A percentile compares a stretch with the other conserved stretches of the same genome.
Evolutionary conservation across 2,888 invertebrate species (phyloP).

Genomic region (Polyommatus iphigenia): DNA sequence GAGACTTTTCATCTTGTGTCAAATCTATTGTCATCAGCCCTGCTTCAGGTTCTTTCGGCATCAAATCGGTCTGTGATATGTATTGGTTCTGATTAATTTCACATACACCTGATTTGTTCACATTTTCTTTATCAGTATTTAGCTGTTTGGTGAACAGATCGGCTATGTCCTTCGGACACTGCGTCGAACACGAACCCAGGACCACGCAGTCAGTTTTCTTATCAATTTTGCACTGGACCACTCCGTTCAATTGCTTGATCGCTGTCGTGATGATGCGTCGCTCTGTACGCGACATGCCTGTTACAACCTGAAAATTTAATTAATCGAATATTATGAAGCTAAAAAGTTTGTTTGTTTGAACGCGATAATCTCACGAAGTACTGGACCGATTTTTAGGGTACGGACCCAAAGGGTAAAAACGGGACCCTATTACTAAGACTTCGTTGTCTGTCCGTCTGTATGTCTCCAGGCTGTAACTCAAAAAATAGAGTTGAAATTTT

Average conservation of each 20-base stretch:
- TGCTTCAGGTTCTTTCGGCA: not conserved
- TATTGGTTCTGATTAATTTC: not conserved
- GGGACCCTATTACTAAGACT: no score
- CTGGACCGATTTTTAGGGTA: no score
- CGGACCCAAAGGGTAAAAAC: no score
- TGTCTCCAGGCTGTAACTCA: no score
- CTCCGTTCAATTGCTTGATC: slow-evolving; percentile 51
- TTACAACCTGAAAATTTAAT: slow-evolving; percentile 57
- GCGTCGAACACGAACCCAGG: slow-evolving; percentile 62
- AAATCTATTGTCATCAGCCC: not conserved
- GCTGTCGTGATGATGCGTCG: slow-evolving; percentile 48
- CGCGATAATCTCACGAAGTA: no score
- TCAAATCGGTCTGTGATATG: not conserved
- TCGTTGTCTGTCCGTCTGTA: no score
- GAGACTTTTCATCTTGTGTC: not conserved
- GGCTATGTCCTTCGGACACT: not conserved
- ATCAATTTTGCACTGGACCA: slow-evolving; percentile 75
- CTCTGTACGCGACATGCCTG: slow-evolving; percentile 61
- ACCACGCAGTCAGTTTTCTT: slow-evolving; percentile 89
- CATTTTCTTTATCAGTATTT: not conserved
- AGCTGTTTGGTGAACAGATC: not conserved
- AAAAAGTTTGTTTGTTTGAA: no score
- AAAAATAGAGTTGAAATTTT: no score
- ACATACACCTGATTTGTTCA: not conserved
- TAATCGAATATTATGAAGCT: no score